Conservation (phyloP, 2,797 vertebrate species). For the Podargus strigoides region DNA sequence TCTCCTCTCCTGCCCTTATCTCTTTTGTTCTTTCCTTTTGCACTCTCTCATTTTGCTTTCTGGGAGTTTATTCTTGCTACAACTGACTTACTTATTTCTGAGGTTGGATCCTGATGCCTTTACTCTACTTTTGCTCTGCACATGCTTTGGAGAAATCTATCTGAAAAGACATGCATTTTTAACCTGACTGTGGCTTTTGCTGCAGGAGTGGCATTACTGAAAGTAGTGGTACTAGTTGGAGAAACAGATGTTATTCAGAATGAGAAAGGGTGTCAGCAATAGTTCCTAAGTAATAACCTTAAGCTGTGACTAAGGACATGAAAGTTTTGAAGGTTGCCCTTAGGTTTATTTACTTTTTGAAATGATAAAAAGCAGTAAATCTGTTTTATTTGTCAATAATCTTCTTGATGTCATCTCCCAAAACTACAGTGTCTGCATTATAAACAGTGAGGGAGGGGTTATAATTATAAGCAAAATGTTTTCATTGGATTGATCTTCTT, state of each 20-base stretch:
- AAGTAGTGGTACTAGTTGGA: not conserved
- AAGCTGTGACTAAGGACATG: not conserved
- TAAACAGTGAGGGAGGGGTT: not conserved
- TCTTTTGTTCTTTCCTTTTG: conserved; percentile 4
- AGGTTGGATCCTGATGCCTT: not conserved
- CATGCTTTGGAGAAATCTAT: not conserved
- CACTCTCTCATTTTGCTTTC: not conserved
- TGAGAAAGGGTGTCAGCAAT: not conserved
- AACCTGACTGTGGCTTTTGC: not conserved
- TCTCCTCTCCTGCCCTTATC: conserved; percentile 7
- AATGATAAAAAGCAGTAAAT: not conserved
- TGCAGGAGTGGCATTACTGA: not conserved
- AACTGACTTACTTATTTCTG: not conserved
- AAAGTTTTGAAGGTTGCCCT: not conserved
- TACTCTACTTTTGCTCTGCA: not conserved
- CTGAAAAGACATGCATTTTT: not conserved
- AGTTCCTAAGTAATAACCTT: not conserved
- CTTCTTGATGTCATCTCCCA: not conserved
- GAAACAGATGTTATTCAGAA: not conserved
- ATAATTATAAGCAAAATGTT: not conserved
- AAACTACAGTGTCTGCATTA: not conserved
- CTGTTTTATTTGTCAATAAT: not conserved
- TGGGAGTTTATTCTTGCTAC: not conserved
- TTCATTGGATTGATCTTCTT: not conserved
- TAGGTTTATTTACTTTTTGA: not conserved